Evolutionary conservation across 2,797 vertebrate species (phyloP).

Genomic region (Danio aesculapii): DNA sequence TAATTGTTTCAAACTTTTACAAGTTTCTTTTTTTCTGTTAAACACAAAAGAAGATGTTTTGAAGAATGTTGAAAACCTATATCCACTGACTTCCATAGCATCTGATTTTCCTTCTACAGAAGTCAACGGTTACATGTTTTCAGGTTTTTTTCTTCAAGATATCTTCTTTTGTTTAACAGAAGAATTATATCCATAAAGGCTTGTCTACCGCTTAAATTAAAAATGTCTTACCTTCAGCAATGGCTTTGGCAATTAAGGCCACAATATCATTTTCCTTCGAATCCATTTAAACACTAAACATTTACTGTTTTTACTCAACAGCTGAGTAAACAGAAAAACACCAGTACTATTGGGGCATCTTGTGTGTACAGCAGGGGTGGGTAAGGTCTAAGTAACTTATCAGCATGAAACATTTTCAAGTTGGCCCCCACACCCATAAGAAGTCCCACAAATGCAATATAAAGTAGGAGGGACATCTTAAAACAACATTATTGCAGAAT

Average conservation of each 20-base stretch:
- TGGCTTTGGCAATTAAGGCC: slow-evolving; percentile 78
- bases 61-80: no score
- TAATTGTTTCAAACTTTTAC: no score
- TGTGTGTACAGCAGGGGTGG: slow-evolving; percentile 70
- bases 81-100: no score
- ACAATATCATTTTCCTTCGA: slow-evolving; percentile 72
- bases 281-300: slow-evolving; percentile 70
- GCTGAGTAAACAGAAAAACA: slow-evolving; percentile 8
- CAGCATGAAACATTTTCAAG: slow-evolving; percentile 71
- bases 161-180: no score
- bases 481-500: neutral
- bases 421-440: slow-evolving; percentile 51
- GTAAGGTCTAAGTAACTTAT: slow-evolving; percentile 73
- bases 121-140: no score
- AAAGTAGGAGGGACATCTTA: slow-evolving; percentile 11
- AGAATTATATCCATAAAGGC: no score
- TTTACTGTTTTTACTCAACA: slow-evolving; percentile 34
- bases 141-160: no score
- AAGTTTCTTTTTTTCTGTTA: no score
- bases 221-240: slow-evolving; percentile 80
- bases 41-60: no score
- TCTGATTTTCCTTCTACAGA: no score
- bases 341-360: slow-evolving; percentile 57
- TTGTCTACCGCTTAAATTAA: neutral
- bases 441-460: slow-evolving; percentile 32